Evolutionary conservation across 2,888 invertebrate genomes (phyloP).

Genomic region (Leucophora obtusa): DNA sequence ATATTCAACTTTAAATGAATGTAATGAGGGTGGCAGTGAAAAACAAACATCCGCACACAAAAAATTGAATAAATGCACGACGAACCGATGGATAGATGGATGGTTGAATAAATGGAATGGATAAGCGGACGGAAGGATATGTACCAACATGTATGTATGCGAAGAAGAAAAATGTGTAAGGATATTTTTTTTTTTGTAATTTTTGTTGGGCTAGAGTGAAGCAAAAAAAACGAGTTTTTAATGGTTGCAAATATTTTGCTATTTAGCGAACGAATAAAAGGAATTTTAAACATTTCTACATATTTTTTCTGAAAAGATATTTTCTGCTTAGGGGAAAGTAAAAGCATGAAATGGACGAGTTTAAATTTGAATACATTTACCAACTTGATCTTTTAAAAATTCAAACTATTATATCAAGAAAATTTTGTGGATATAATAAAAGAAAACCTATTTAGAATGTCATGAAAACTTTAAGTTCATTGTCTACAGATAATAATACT

Average conservation of each 20-base stretch:
- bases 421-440: background rate
- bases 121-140: constrained; percentile 14
- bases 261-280: constrained; percentile 63
- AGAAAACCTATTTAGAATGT: constrained; percentile 17
- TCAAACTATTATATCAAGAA: background rate
- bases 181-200: constrained; percentile 13
- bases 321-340: background rate
- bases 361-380: constrained; percentile 2
- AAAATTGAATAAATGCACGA: constrained; percentile 44
- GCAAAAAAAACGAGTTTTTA: constrained; percentile 58
- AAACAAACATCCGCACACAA: constrained; percentile 8
- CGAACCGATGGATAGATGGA: constrained; percentile 44
- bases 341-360: too few relatives aligned
- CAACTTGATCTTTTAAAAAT: background rate
- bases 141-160: background rate
- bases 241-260: constrained; percentile 64
- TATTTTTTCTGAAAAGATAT: background rate
- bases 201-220: background rate
- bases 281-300: constrained; percentile 57
- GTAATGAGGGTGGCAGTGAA: constrained; percentile 51
- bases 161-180: constrained; percentile 5
- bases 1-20: constrained; percentile 38
- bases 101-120: constrained; percentile 16
- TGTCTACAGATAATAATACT: background rate
- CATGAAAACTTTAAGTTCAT: constrained; percentile 29